Evolutionary conservation across 1,140 invertebrate species (phyloP), one percentile per base, ranked within the genome.

Genomic region (Meloidogyne hapla): DNA sequence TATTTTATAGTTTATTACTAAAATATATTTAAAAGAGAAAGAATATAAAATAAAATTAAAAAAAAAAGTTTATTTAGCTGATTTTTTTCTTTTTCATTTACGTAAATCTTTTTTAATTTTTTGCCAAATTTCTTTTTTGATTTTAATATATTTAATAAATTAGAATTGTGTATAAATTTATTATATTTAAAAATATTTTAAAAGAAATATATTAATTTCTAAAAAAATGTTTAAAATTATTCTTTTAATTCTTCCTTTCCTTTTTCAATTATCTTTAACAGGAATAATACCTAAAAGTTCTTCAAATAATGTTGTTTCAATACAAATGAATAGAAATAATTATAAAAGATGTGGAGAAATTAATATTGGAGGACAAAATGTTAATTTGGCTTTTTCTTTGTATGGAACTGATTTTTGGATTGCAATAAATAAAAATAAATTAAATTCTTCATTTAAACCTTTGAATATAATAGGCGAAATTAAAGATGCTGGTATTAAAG

Each of bases 321-420:
- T 56, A 56, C 48, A 56, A 56, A 56, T 56, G 18, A n/a, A 56
- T n/a, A n/a, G 48, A 56, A 56, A n/a, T 56, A 56, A 56, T 56
- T 56, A 56, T 56, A 56, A 56, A 56, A 56, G 18, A 56, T 56
- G 48, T 56, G 48, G 48, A 56, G 6, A n/a, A 8, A 6, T 56
- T 56, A 56, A n/a, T 8, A 21, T 56, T 56, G 48, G 48, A n/a
- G n/a, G n/a, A n/a, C 48, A 56, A 56, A 56, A 56, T 8, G 18
- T 8, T 56, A 56, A n/a, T 56, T n/a, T 56, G 6, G 18, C 48
- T 21, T 56, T 56, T n/a, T 1, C 4, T 56, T 56, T 56, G 48
- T 18, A 15, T 45, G 13, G 13, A 45, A 45, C 48, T n/a, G 48
- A 56, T 56, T 56, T 56, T 56, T 56, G 48, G 48, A n/a, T 56